Evolutionary conservation across 2,888 invertebrate genomes (phyloP), one percentile per base, ranked within the genome.

Genomic region (Pandemis heparana): DNA sequence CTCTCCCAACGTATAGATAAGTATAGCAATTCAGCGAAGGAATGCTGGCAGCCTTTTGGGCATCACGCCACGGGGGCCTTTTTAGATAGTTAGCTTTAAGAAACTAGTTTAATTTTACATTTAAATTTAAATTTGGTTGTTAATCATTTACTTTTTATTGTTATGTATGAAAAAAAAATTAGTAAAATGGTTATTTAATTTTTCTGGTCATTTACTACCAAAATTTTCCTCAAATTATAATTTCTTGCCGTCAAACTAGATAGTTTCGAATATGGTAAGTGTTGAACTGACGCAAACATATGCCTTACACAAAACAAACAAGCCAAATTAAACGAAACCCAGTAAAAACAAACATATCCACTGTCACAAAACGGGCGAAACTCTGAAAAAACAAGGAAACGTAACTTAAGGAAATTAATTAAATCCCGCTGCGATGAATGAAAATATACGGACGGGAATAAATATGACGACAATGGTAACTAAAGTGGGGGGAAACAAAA

Each of bases 381-480:
- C 43, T 16, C 32, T 60, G 32, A 71, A 64, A 76, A 75, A 70
- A 70, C 61, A 64, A 53, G 62, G 75, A 78, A 78, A 75, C 74
- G 75, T 66, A 39, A 53, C 61, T 74, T 70, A 18, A 32, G 61
- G 67, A 78, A 80, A 79, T 79, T 80, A 82, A 80, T 82, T 79
- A 80, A 79, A 79, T 76, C 68, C 48, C 67, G 18, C 46, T 60
- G 70, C 77, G 74, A 77, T 67, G 77, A 81, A 82, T 79, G 79
- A 79, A 82, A 83, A 79, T 81, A 79, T 83, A 78, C 76, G 51
- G 76, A 75, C 75, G 68, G 74, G 74, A 67, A 68, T 69, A 76
- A 77, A 77, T 76, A 77, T 75, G 79, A 80, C 76, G 79, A 82
- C 81, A 82, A 82, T 80, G 63, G 77, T 48, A 60, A 73, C 71